Percentiles rank a stretch among this genome's conserved stretches.
phyloP scores from a whole-genome alignment of 1,140 invertebrate species.

The Panonychus citri region DNA sequence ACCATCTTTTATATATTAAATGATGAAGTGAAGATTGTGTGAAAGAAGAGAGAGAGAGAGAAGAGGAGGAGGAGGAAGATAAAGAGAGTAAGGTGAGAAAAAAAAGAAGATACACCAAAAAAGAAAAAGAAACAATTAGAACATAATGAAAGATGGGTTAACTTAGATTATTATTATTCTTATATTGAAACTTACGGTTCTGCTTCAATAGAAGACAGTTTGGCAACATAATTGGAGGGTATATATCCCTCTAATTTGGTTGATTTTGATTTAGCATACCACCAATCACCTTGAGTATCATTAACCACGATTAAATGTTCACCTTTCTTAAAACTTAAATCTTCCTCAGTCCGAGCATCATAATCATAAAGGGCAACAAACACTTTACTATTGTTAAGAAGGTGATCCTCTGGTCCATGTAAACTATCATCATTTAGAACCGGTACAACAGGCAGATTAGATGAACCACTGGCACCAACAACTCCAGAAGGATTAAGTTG shows the following conservation, averaged over 20 bases:
- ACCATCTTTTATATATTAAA: constrained; percentile 57
- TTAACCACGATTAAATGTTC: constrained; percentile 95
- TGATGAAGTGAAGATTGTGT: neutral
- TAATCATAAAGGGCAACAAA: constrained; percentile 97
- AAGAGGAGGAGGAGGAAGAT: neutral
- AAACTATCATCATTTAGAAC: neutral
- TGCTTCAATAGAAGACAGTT: constrained; percentile 94
- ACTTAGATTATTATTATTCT: constrained; percentile 40
- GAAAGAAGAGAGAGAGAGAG: neutral
- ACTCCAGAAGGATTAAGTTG: neutral
- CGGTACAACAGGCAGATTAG: neutral
- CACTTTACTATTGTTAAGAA: constrained; percentile 21
- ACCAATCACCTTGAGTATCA: constrained; percentile 98
- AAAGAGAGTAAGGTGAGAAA: neutral
- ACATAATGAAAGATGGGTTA: neutral
- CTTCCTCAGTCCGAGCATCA: constrained; percentile 93
- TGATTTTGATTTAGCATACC: constrained; percentile 84
- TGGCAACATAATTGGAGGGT: constrained; percentile 98
- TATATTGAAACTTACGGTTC: constrained; percentile 98
- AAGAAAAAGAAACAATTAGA: neutral
- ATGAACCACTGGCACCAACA: neutral
- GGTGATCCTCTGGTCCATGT: neutral
- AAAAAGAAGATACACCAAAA: neutral
- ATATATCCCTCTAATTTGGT: constrained; percentile 94
- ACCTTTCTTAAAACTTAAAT: constrained; percentile 91